Percentiles rank a stretch among this genome's conserved stretches.
Evolutionary conservation across 2,888 invertebrate species (phyloP).

Genomic region (Lasioglossum marginatum): DNA sequence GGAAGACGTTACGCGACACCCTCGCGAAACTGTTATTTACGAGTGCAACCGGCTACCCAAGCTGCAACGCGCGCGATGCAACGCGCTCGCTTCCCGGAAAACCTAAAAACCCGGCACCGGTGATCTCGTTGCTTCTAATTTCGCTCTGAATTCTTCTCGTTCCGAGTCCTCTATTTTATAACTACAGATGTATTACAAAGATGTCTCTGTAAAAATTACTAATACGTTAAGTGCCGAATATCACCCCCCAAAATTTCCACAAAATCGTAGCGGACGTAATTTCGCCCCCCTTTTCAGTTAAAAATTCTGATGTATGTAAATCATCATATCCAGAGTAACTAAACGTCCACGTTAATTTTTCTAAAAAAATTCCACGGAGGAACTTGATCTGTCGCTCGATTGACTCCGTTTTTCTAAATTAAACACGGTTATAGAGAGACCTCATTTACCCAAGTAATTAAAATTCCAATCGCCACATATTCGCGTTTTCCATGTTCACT

Average conservation of each 20-base stretch:
- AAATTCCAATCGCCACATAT: not conserved
- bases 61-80: not conserved
- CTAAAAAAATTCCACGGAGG: not conserved
- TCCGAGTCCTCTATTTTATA: not conserved
- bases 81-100: not conserved
- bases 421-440: not conserved
- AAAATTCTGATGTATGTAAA: not conserved
- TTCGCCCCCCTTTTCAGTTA: not conserved
- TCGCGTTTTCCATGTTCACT: not conserved
- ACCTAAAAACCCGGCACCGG: not conserved
- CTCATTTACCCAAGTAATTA: not conserved
- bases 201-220: not conserved
- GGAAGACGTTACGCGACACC: constrained; percentile 69
- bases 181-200: too few relatives aligned
- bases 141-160: not conserved
- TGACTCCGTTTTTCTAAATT: not conserved
- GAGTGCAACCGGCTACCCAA: constrained; percentile 32
- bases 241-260: not conserved
- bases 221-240: not conserved
- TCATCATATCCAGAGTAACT: not conserved
- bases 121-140: constrained; percentile 9
- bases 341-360: not conserved
- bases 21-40: constrained; percentile 70
- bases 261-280: not conserved
- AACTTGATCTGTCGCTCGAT: not conserved